Evolutionary conservation across 2,888 invertebrate species (phyloP), one percentile per base, ranked within the genome.

Genomic region (Parnassius mnemosyne): DNA sequence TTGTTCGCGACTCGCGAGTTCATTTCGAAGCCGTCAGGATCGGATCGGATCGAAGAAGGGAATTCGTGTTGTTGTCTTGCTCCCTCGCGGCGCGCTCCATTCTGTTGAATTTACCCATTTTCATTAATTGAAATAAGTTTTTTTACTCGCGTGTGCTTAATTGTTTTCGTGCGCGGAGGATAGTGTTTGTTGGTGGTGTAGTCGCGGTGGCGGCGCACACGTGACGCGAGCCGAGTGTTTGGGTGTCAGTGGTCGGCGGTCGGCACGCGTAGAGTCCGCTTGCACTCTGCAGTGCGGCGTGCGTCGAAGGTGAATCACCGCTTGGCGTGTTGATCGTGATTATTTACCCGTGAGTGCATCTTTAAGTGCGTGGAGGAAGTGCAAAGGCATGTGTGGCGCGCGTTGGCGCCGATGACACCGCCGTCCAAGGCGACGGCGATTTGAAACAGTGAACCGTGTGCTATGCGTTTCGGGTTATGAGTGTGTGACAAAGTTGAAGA

Each of bases 1-100:
- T 94, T 94, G 93, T 91, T 92, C 90, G 92, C 89, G 92, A 93
- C 89, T 92, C 89, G 89, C 88, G 92, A 93, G 92, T 93, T 93
- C 93, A 93, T 93, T 93, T 92, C 92, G 78, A 75, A 81, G 79
- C 81, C 80, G 83, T 80, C 77, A 79, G 78, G 79, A 59, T 63
- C 20, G 60, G 46, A 78, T 85, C 79, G 81, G 78, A 80, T 79
- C 80, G 85, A 81, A 82, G 81, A 79, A 80, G 83, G 80, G 80
- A 81, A 83, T 83, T 82, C 82, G 84, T 79, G 82, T 82, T 78
- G 80, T 80, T 80, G 82, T 83, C 77, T 82, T 80, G 80, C 77
- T 84, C 80, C 78, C 79, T 80, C 80, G 70, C 72, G 75, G 79
- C 75, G 79, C 77, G 74, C 81, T 79, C 71, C 68, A 69, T 72